phyloP scores from a whole-genome alignment of 92 coral and sea anemone species.

The Pocillopora meandrina region DNA sequence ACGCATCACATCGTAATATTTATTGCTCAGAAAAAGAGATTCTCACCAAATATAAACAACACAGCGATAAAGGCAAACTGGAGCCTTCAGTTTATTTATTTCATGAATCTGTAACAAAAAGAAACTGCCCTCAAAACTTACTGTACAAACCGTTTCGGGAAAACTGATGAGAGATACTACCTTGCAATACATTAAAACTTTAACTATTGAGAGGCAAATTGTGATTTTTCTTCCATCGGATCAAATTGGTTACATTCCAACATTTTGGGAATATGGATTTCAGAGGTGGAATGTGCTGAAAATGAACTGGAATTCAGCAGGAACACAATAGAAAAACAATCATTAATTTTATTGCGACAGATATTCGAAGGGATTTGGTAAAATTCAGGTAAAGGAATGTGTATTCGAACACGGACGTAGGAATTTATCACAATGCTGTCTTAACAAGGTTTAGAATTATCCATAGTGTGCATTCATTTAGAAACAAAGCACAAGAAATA shows the following conservation, averaged over 20 bases:
- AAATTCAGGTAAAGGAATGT: conserved; percentile 13
- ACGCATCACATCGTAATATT: too few species aligned
- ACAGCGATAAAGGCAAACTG: not conserved
- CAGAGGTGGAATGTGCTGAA: conserved; percentile 5
- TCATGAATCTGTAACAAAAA: not conserved
- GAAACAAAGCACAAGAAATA: too few species aligned
- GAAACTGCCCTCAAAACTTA: not conserved
- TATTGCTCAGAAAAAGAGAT: too few species aligned
- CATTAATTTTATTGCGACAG: conserved; percentile 41
- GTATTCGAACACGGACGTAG: conserved; percentile 14
- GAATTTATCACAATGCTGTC: not conserved
- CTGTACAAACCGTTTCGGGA: not conserved
- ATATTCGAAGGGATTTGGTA: conserved; percentile 21
- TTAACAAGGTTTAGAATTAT: not conserved
- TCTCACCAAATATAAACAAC: not conserved
- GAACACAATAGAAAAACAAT: not conserved
- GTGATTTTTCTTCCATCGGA: not conserved
- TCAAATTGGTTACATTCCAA: not conserved
- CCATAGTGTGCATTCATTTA: not conserved
- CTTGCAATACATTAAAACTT: not conserved
- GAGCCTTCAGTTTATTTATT: not conserved
- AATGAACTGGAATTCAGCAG: not conserved
- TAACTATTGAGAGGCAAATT: not conserved
- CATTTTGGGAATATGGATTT: not conserved
- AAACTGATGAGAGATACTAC: not conserved